Evolutionary conservation across 2,113 vertebrate species (phyloP), one percentile per base, ranked within the genome.

Genomic region (Andinoacara biseriatus): DNA sequence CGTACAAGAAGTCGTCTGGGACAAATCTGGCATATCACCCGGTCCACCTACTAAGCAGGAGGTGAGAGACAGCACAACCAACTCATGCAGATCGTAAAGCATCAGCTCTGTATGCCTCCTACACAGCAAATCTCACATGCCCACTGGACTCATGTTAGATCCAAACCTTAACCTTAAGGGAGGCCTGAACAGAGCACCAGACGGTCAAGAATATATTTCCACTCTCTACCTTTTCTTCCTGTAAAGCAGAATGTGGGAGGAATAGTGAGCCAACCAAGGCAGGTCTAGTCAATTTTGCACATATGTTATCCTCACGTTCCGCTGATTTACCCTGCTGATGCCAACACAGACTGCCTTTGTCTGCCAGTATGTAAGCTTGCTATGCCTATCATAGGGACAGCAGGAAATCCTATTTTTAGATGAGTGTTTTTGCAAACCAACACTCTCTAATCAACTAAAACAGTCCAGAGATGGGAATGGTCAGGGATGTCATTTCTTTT

Each of bases 361-460:
- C 62, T 84, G 92, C 88, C 86, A 89, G 81, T 65, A 85, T 81
- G 38, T 80, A 62, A 76, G 83, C 83, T 83, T 85, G 76, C 76
- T 56, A 76, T 82, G 78, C 52, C 57, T 72, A 74, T 79, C 14
- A 5, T 33, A 58, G 52, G 81, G 69, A 49, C 86, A 84, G 80
- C 38, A 7, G 74, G 82, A 17, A 60, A 52, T 29, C 80, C 79
- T 87, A 78, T 86, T 81, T 90, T 85, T 87, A 84, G 80, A 81
- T 40, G 65, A 82, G 79, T 83, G 82, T 88, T 49, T 81, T 61
- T 18, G 35, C 49, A 43, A 49, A 72, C 31, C 46, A 72, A n/a
- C 46, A 72, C 65, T 46, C 46, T 20, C 10, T 26, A 52, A 31
- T 72, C 26, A n/a, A 9, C 31, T 31, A n/a, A 78, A 56, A 63